These are phyloP conservation scores for Hassar affinis DNA, from an alignment of 2,113 vertebrate species.

Conservation along the genomic window DNA sequence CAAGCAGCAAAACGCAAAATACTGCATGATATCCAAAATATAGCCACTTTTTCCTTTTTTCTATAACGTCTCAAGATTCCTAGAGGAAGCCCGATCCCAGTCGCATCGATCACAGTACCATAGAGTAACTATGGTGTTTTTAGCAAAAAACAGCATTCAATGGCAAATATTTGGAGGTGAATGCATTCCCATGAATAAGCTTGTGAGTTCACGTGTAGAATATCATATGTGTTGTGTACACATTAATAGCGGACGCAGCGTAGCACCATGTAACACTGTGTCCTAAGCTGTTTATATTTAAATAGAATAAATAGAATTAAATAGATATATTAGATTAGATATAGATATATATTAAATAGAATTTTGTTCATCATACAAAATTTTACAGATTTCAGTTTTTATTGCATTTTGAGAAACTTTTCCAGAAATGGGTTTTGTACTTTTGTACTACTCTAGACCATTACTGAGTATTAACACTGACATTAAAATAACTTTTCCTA, in stretches of 20 bases:
- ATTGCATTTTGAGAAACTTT: too few relatives aligned
- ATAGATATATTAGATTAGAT: too few relatives aligned
- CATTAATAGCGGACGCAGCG: background rate
- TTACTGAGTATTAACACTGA: background rate
- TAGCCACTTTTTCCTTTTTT: background rate
- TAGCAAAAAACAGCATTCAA: background rate
- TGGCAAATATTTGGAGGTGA: background rate
- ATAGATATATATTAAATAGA: too few relatives aligned
- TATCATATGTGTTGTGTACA: background rate
- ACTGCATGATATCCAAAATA: background rate
- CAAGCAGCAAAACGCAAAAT: background rate
- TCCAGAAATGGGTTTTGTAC: too few relatives aligned
- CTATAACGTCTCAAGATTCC: background rate
- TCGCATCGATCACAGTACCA: background rate
- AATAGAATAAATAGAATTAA: too few relatives aligned
- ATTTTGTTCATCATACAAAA: too few relatives aligned
- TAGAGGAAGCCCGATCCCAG: background rate
- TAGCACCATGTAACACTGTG: background rate
- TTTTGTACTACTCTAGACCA: background rate
- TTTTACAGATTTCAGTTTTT: too few relatives aligned
- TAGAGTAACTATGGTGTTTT: background rate
- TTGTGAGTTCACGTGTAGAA: background rate
- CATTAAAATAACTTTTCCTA: background rate
- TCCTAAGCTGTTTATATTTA: too few relatives aligned
- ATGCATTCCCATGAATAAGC: background rate